phyloP scores from a whole-genome alignment of 2,888 invertebrate genomes.

The Hermaeophaga mercurialis region DNA sequence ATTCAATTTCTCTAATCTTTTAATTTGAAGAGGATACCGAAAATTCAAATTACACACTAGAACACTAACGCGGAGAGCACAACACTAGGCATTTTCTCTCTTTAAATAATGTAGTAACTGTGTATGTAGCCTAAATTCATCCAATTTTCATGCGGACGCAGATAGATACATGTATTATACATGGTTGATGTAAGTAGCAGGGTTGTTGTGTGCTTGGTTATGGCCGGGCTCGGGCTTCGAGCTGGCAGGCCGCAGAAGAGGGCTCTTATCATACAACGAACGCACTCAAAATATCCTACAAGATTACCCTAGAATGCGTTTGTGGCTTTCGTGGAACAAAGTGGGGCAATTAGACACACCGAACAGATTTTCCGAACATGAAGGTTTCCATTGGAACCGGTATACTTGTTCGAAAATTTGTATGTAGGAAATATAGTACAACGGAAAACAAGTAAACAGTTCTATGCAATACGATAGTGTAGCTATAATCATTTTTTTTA shows the following conservation, averaged over 20 bases:
- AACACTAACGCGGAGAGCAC: no score
- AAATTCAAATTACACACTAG: no score
- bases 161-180: conserved; percentile 56
- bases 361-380: no score
- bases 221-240: neutral
- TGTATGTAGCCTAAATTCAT: conserved; percentile 49
- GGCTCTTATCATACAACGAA: conserved; percentile 42
- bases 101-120: conserved; percentile 53
- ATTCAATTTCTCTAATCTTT: no score
- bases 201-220: neutral
- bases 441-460: no score
- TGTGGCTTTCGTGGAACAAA: conserved; percentile 13
- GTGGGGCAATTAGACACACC: conserved; percentile 8
- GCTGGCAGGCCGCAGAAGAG: conserved; percentile 43
- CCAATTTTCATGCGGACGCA: conserved; percentile 55
- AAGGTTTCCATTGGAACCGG: no score
- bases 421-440: no score
- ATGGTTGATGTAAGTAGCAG: conserved; percentile 40
- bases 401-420: no score
- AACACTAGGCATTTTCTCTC: conserved; percentile 35
- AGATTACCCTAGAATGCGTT: conserved; percentile 16
- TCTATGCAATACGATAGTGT: no score
- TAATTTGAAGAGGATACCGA: no score
- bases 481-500: no score
- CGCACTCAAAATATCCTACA: conserved; percentile 47